Base-by-base conservation (phyloP, 2,888 invertebrate species). In the Thereva unica region DNA sequence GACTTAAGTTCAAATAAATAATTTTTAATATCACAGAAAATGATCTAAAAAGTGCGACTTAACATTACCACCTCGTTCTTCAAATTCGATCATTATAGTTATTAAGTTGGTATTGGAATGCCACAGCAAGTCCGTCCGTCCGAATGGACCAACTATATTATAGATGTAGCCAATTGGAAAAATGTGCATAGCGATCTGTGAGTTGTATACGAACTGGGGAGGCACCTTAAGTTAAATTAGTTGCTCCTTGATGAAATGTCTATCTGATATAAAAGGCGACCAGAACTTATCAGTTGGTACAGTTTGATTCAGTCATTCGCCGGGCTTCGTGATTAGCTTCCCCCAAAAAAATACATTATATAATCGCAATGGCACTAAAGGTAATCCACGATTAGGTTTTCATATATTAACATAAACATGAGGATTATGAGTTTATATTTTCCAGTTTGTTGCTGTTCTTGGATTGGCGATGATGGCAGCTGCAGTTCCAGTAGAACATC, bases 121-220 rank as follows among this genome's bases (percentile, higher is more conserved):
- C 23, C 23, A 23, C 23, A 23, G 23, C n/a, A n/a, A n/a, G n/a
- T n/a, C n/a, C n/a, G n/a, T 23, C 23, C 23, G 23, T 23, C 23
- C 23, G 23, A 23, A 23, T 23, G 2, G 23, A 23, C 23, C 23
- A 23, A 23, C 23, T 23, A 2, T 23, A 2, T 23, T 23, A 59
- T 59, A 47, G 47, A 59, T 47, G 57, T 47, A 47, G 57, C 47
- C 57, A 59, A 59, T 59, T 59, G 57, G 47, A 59, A 59, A 37
- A 59, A 59, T 47, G 57, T 59, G 47, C 45, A 44, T 56, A 42
- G 42, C 56, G 44, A 44, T 44, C 38, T 41, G 38, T 38, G 23
- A 23, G 23, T n/a, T n/a, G n/a, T 23, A 23, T 23, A 23, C 23
- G 23, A 2, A 23, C 23, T 23, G 23, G 23, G 23, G 23, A 23